Evolutionary conservation across 2,113 vertebrate genomes (phyloP), one percentile per base, ranked within the genome.

Genomic region (Coryphaenoides rupestris): DNA sequence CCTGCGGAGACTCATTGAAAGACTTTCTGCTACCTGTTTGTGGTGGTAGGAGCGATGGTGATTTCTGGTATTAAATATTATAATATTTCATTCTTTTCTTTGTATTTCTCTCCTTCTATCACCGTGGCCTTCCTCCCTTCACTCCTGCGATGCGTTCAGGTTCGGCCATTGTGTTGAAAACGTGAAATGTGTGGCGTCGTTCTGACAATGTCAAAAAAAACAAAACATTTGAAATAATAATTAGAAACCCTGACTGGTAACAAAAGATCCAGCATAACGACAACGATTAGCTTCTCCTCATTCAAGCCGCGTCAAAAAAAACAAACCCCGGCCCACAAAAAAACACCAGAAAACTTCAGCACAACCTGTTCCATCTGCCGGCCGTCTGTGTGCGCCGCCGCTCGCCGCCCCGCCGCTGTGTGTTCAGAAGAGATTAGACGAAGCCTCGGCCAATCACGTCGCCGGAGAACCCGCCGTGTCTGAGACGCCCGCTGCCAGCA

Each of bases 351-450:
- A 69, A 60, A 47, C 73, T 62, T 19, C 15, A 56, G 23, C 62
- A 62, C 33, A 64, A 60, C 63, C 74, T 58, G 72, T 68, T 62
- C 78, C 79, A 81, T 85, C 79, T 81, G 80, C 71, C 64, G 62
- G 60, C 49, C 50, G 22, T 73, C 50, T 53, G 52, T 67, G 61
- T 55, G 26, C 58, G 5, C 26, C 61, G 21, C 45, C 63, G 2
- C 62, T 63, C 57, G 56, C 74, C 78, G 79, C 81, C 80, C n/a
- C 74, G 74, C 73, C 52, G 6, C 60, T 14, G 3, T 56, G 62
- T 74, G 73, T 80, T 85, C 77, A 83, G 78, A 68, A 80, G 66
- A 75, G 73, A 67, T 75, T 64, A 72, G 70, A 72, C 73, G 58
- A 50, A 73, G 76, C 70, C 77, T 76, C 68, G 68, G 26, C 73